Base-by-base conservation (phyloP, 1,140 invertebrate species). In the Bathynomus jamesi region DNA sequence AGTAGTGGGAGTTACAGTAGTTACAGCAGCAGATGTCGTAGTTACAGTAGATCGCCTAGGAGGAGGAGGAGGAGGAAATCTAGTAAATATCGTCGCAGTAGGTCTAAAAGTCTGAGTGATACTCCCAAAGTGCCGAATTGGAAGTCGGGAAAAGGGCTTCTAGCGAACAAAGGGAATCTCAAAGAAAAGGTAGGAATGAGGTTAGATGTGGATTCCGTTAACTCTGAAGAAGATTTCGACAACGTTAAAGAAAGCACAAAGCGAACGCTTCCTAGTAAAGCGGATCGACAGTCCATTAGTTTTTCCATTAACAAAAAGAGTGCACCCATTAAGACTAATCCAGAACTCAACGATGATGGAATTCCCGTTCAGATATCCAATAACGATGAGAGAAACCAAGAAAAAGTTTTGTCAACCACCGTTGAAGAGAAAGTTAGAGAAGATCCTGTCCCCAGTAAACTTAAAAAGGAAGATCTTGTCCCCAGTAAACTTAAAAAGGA, bases 171-270 rank as follows among this genome's bases (percentile, higher is more conserved):
- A 60, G 10, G 17, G 31, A n/a, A 65, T n/a, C 24, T 29, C 24
- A 71, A 71, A 65, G 71, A 73, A n/a, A 62, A 68, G 25, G 69
- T 67, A 46, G 69, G 69, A 8, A 71, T 68, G 10, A 75, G 65
- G 31, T 71, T 64, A 68, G 69, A 75, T 40, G 69, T 75, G 31
- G 73, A 75, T 5, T 75, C 71, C 69, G 67, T 70, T 28, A 69
- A 75, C 61, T 70, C 73, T 27, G 73, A 71, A 24, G 67, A 69
- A 53, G 68, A 74, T 30, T 67, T 74, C 63, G 69, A 71, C 65
- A 69, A 70, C 10, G 65, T 62, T 28, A n/a, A 61, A 65, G 66
- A 68, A 1, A 13, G 24, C 11, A 7, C 24, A 21, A 30, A 60
- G 46, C 69, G 70, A 64, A 62, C 40, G 13, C 2, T 53, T 53